These are phyloP conservation scores for Sycophila sp. DNA, from an alignment of 1,140 invertebrate species.

Conservation along the genomic window DNA sequence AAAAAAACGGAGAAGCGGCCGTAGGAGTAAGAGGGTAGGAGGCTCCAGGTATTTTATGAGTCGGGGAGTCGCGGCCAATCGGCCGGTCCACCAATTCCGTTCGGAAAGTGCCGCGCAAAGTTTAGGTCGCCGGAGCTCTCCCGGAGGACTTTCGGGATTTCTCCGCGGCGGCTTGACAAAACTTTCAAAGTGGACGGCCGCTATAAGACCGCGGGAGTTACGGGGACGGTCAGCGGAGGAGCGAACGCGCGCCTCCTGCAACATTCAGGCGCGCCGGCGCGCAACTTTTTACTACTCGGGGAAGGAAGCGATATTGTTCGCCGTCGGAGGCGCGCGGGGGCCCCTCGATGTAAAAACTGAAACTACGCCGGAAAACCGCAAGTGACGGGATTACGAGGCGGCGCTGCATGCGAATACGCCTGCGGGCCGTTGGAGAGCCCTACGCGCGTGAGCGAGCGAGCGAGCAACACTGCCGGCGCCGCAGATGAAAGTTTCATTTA, in stretches of 20 bases:
- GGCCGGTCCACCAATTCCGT: no score
- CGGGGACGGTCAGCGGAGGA: neutral
- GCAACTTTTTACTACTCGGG: no score
- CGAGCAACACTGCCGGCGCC: no score
- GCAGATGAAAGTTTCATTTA: conserved; percentile 65
- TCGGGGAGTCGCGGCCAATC: no score
- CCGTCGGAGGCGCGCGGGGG: conserved; percentile 38
- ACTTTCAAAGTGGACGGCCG: conserved; percentile 45
- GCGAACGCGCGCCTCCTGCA: conserved; percentile 45
- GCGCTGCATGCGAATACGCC: neutral
- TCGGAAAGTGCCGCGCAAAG: conserved; percentile 6
- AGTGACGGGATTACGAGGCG: neutral
- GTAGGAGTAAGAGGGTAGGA: no score
- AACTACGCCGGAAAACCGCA: neutral
- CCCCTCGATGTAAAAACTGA: conserved; percentile 59
- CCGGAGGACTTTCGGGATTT: conserved; percentile 37
- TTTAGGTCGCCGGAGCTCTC: conserved; percentile 35
- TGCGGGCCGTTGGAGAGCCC: neutral
- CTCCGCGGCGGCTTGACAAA: conserved; percentile 26
- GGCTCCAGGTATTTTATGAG: no score
- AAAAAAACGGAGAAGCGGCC: no score
- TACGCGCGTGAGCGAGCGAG: conserved; percentile 26
- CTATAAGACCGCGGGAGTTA: neutral
- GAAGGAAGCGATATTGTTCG: conserved; percentile 47
- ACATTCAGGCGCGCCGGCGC: conserved; percentile 50